phyloP scores from a whole-genome alignment of 1,140 invertebrate species.

The Eumeta japonica region DNA sequence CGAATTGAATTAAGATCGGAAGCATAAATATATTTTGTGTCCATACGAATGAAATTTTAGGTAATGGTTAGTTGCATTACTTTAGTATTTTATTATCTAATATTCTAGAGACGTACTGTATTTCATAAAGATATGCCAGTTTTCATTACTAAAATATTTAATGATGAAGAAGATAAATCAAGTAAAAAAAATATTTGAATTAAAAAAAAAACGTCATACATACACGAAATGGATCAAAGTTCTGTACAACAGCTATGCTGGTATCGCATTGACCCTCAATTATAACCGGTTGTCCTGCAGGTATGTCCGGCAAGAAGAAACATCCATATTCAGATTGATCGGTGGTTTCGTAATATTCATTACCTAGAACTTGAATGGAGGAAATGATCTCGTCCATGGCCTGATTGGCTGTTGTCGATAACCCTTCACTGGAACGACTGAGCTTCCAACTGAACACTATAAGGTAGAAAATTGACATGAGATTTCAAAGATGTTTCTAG shows the following conservation, averaged over 20 bases:
- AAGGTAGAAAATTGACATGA: conserved; percentile 7
- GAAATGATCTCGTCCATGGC: conserved; percentile 19
- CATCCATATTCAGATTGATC: conserved; percentile 25
- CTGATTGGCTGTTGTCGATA: conserved; percentile 12
- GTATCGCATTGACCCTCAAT: conserved; percentile 32
- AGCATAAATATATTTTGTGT: too few relatives aligned
- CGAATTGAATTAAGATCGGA: too few relatives aligned
- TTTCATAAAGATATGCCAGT: too few relatives aligned
- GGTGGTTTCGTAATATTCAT: conserved; percentile 20
- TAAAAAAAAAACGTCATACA: conserved; percentile 9
- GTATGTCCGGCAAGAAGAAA: conserved; percentile 31
- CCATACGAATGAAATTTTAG: too few relatives aligned
- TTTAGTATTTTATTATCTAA: too few relatives aligned
- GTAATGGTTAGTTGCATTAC: too few relatives aligned
- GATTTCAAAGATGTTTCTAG: too few relatives aligned
- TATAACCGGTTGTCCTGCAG: conserved; percentile 23
- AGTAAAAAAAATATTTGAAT: conserved; percentile 3
- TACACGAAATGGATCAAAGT: conserved; percentile 28
- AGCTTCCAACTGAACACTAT: conserved; percentile 43
- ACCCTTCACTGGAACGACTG: conserved; percentile 20
- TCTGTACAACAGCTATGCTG: conserved; percentile 24
- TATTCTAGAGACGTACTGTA: too few relatives aligned
- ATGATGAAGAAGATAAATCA: not conserved
- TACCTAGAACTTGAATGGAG: conserved; percentile 17
- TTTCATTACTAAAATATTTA: too few relatives aligned